phyloP scores from a whole-genome alignment of 2,888 invertebrate species.

The Aplocera efformata region DNA sequence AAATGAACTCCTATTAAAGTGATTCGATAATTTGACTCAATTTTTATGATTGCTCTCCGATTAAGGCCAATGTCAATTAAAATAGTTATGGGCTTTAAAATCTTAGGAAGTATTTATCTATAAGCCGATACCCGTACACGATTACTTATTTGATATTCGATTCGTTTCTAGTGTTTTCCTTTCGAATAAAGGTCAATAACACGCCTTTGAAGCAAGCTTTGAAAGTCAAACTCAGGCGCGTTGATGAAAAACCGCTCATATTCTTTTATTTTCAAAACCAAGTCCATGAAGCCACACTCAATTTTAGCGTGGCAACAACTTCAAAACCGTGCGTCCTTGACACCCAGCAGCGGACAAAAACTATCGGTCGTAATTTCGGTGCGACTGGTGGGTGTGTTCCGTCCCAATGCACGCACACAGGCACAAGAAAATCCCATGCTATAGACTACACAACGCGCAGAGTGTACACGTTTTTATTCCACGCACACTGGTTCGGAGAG shows the following conservation, averaged over 20 bases:
- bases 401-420: conserved; percentile 44
- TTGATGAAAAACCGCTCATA: conserved; percentile 11
- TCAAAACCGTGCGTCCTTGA: conserved; percentile 64
- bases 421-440: conserved; percentile 39
- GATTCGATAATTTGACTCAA: conserved; percentile 25
- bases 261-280: conserved; percentile 22
- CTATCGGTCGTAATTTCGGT: conserved; percentile 68
- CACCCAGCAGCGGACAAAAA: conserved; percentile 74
- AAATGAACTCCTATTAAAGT: conserved; percentile 10
- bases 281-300: conserved; percentile 22
- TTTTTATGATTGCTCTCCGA: conserved; percentile 28
- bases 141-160: no score
- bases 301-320: conserved; percentile 51
- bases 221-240: conserved; percentile 8
- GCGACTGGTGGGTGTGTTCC: conserved; percentile 70
- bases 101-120: conserved; percentile 19
- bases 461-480: conserved; percentile 13
- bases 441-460: conserved; percentile 44
- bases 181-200: conserved; percentile 2
- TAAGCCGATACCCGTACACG: not conserved
- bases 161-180: not conserved
- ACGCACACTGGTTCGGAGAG: conserved; percentile 20
- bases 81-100: conserved; percentile 19
- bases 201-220: conserved; percentile 3
- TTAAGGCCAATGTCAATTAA: conserved; percentile 31